These are phyloP conservation scores for Calonectris borealis DNA, from an alignment of 2,113 vertebrate genomes.

Conservation along the genomic window DNA sequence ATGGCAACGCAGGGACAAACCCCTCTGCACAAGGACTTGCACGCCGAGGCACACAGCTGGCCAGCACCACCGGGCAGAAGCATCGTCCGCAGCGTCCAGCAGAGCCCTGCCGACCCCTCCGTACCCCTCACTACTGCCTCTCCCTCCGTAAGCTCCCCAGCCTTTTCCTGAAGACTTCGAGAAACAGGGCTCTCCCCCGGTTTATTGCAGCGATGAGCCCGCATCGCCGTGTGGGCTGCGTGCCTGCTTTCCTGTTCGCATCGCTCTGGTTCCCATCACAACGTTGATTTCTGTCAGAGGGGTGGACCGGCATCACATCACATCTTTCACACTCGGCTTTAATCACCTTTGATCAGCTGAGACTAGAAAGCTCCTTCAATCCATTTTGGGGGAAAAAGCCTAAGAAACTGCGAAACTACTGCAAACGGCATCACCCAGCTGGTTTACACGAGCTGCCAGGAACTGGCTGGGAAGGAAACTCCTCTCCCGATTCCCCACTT, in stretches of 20 bases:
- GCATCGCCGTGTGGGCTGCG: accelerated
- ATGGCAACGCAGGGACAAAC: neutral
- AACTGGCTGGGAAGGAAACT: neutral
- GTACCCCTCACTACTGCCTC: accelerated
- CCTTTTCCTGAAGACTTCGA: accelerated
- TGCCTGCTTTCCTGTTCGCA: accelerated
- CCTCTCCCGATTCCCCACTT: accelerated
- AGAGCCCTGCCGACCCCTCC: neutral
- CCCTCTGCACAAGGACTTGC: neutral
- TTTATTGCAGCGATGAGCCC: accelerated
- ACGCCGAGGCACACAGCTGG: accelerated
- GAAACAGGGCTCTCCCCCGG: accelerated
- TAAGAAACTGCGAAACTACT: neutral
- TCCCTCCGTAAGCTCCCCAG: neutral
- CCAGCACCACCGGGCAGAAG: neutral
- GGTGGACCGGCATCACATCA: neutral
- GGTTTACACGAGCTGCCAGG: neutral
- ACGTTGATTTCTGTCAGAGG: accelerated
- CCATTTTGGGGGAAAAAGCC: neutral
- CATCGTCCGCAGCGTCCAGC: neutral
- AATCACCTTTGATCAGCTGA: neutral
- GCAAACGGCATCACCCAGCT: neutral
- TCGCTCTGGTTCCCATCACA: neutral
- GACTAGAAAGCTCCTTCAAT: neutral
- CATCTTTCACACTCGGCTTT: neutral